These are phyloP conservation scores for Solen grandis DNA, from an alignment of 1,140 invertebrate species.

Conservation along the genomic window DNA sequence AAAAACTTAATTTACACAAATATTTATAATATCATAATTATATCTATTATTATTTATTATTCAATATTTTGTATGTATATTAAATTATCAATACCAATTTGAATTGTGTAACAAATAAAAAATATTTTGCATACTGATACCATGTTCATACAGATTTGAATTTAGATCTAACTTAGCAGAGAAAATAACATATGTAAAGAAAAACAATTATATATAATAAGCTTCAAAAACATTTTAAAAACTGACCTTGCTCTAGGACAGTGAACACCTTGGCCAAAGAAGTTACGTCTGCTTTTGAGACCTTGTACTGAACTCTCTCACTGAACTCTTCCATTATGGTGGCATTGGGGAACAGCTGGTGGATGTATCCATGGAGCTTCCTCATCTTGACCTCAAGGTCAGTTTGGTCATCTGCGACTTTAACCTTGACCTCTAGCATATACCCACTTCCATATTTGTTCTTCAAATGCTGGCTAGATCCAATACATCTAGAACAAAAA, in stretches of 20 bases:
- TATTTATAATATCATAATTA: too few species aligned
- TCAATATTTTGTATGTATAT: too few species aligned
- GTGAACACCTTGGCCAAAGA: slow-evolving; percentile 89
- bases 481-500: slow-evolving; percentile 74
- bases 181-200: too few species aligned
- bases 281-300: slow-evolving; percentile 88
- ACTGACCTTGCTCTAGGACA: slow-evolving; percentile 88
- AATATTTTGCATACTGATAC: too few species aligned
- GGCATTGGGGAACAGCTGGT: slow-evolving; percentile 84
- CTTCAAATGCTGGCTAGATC: slow-evolving; percentile 81
- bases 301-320: slow-evolving; percentile 89
- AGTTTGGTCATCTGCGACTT: slow-evolving; percentile 67
- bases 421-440: slow-evolving; percentile 85
- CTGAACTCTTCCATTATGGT: slow-evolving; percentile 89
- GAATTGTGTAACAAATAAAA: too few species aligned
- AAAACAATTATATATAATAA: too few species aligned
- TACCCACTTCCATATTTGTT: slow-evolving; percentile 77
- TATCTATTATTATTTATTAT: too few species aligned
- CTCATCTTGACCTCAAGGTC: slow-evolving; percentile 79
- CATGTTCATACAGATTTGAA: too few species aligned
- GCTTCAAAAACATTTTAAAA: background rate
- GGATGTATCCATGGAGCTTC: slow-evolving; percentile 75
- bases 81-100: too few species aligned
- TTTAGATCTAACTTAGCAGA: too few species aligned
- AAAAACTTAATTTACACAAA: too few species aligned